phyloP scores from a whole-genome alignment of 2,888 invertebrate genomes.

The Orchesella flavescens region DNA sequence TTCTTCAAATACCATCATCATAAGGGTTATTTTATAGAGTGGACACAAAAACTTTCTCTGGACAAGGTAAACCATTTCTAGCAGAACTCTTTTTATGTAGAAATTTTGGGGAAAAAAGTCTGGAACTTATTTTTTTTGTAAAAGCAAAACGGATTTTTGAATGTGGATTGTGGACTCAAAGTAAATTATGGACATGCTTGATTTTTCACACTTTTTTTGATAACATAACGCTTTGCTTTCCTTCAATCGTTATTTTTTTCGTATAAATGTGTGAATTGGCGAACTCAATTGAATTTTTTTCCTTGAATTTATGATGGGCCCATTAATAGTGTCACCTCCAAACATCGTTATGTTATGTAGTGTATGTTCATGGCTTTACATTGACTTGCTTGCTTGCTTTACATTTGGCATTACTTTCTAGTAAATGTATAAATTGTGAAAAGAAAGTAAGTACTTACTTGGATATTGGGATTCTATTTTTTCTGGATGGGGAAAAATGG shows the following conservation, averaged over 20 bases:
- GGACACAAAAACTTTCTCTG: too few species aligned
- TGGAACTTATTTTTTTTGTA: too few species aligned
- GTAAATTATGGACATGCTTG: neutral
- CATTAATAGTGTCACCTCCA: constrained; percentile 62
- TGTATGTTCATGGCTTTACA: neutral
- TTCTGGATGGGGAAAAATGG: constrained; percentile 53
- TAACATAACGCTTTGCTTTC: neutral
- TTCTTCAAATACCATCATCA: neutral
- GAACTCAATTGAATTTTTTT: constrained; percentile 56
- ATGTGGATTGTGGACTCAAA: neutral
- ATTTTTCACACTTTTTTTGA: constrained; percentile 8
- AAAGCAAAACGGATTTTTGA: neutral
- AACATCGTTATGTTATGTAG: constrained; percentile 36
- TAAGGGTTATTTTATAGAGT: too few species aligned
- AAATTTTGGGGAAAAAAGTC: too few species aligned
- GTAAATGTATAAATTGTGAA: constrained; percentile 16
- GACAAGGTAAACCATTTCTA: too few species aligned
- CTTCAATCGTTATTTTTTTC: constrained; percentile 10
- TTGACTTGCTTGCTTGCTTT: constrained; percentile 5
- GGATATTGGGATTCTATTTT: constrained; percentile 13
- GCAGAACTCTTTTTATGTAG: too few species aligned
- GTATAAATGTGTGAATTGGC: constrained; percentile 41
- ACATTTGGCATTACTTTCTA: constrained; percentile 21
- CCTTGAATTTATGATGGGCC: constrained; percentile 57
- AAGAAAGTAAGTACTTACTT: neutral